Conservation (phyloP, 2,888 invertebrate genomes). For the Crepidodera aurea region DNA sequence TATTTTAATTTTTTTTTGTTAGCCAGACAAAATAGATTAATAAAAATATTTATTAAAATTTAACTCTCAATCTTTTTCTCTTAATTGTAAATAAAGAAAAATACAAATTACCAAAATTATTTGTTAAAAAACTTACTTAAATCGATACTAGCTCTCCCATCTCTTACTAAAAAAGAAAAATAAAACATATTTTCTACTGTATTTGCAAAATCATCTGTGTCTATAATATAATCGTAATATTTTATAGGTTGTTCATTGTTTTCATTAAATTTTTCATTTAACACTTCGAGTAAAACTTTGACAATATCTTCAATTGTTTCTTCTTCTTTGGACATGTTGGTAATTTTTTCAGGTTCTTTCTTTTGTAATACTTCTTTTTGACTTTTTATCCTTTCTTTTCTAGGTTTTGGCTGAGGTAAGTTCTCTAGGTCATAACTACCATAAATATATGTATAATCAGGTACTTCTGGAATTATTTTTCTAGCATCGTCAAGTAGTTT, state of each 20-base stretch:
- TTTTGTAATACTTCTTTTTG: conserved; percentile 54
- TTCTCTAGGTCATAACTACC: conserved; percentile 61
- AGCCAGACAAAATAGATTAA: no score
- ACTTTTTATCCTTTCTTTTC: conserved; percentile 54
- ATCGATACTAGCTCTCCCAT: conserved; percentile 64
- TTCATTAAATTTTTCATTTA: conserved; percentile 60
- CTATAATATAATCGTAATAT: conserved; percentile 68
- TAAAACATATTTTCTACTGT: conserved; percentile 73
- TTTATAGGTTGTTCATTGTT: conserved; percentile 62
- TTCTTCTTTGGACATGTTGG: conserved; percentile 64
- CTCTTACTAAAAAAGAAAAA: conserved; percentile 69
- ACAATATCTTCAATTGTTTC: conserved; percentile 68
- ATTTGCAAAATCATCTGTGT: conserved; percentile 67
- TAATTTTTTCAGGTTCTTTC: conserved; percentile 64
- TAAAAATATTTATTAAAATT: no score
- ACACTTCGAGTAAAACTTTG: conserved; percentile 62
- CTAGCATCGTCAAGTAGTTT: conserved; percentile 51
- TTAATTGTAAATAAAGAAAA: no score
- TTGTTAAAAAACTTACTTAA: conserved; percentile 59
- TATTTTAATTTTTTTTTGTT: no score
- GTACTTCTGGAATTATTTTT: conserved; percentile 53
- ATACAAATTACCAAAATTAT: not conserved
- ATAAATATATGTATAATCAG: conserved; percentile 59
- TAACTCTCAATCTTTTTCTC: no score
- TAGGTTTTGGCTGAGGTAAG: conserved; percentile 54